Evolutionary conservation across 2,113 vertebrate species (phyloP), one percentile per base, ranked within the genome.

Genomic region (Larimichthys crocea): DNA sequence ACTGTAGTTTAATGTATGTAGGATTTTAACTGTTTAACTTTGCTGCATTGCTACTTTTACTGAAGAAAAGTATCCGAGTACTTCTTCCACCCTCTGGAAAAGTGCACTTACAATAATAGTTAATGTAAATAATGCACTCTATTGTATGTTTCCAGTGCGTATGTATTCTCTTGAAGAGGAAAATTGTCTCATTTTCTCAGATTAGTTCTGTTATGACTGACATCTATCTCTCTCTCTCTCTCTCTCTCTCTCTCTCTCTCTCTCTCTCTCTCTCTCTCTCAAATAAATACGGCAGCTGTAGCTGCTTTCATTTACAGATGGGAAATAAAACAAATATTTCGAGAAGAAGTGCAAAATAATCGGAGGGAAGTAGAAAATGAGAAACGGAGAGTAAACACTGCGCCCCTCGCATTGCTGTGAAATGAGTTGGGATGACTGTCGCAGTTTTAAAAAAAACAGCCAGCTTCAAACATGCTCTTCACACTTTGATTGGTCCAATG

Each of bases 401-500:
- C 20, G 9, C 56, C 82, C 24, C 19, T 60, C 24, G 14, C 57
- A 57, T 80, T 70, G 49, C 81, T 83, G 78, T 87, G 84, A 91
- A 91, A 91, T 87, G 72, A 84, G 78, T 62, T 86, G 68, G 68
- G 63, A 76, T 77, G 82, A 88, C 76, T 81, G 72, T 83, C 24
- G 8, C 60, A 2, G 48, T 87, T 69, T 10, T 2, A 26, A 71
- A 76, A 66, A 64, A 80, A 67, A 63, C 83, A 80, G 80, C 82
- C 82, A 65, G 82, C 84, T 86, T 88, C 82, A 89, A 85, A 87
- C 80, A 40, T 64, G 64, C 56, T 86, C 63, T 84, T 90, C 84
- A 89, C 87, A 89, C 88, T 87, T 86, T 85, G 84, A 81, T 90
- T 87, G 68, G 80, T 76, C 79, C 86, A 76, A 49, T 86, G 84